Evolutionary conservation across 2,113 vertebrate genomes (phyloP), one percentile per base, ranked within the genome.

Genomic region (Siphamia tubifer): DNA sequence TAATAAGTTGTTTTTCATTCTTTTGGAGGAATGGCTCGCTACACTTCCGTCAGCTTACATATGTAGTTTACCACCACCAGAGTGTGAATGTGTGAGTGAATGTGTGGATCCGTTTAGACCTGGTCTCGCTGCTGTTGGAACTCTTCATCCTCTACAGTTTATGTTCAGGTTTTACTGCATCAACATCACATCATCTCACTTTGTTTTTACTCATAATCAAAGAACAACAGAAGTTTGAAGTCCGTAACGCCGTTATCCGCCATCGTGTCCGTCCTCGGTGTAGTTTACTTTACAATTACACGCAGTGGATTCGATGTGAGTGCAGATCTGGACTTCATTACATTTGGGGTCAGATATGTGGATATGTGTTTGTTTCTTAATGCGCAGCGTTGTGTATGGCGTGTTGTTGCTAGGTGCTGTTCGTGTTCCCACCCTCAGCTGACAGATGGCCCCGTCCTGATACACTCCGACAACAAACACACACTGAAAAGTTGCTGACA

Each of bases 381-480:
- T 20, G 8, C 36, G 34, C 2, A 12, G 42, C 48, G 52, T 53
- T 77, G 36, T 51, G 12, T 61, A 34, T 42, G 43, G 30, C 13
- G 17, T 66, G 66, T 77, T 83, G 71, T 74, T 83, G 51, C 78
- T 44, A 39, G 31, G 68, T 24, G 25, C 49, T 27, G 27, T 63
- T 72, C 67, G 62, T 51, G 58, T 56, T 74, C 56, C 45, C 62
- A 44, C 19, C 15, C 25, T 62, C 36, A 61, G 64, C 62, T 83
- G 83, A 84, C 87, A 85, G 82, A 90, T 72, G 75, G 76, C 82
- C 82, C 64, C 71, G 48, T 84, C 82, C 74, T 81, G 83, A 63
- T 66, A 57, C 73, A 36, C 87, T 84, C 60, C 52, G 70, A 86
- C 81, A 87, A 83, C 83, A 90, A 91, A 90, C 82, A 90, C 72